Conservation (phyloP, 2,797 vertebrate genomes). For the Myiotriccus ornatus region DNA sequence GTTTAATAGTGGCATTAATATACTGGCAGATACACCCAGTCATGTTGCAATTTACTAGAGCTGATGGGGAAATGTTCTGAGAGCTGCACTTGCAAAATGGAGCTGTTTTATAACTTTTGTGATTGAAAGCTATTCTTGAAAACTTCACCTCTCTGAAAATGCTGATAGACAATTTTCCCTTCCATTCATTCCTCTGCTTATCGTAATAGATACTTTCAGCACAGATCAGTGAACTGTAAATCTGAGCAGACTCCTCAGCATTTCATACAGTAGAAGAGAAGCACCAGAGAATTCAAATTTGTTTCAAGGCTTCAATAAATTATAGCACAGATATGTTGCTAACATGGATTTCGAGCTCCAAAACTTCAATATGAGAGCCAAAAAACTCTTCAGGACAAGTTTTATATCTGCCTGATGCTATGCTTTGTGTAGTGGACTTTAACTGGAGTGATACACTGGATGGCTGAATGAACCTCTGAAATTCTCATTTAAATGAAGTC, state of each 20-base stretch:
- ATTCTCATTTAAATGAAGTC: background rate
- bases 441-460: background rate
- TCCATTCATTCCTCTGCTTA: slow-evolving; percentile 11
- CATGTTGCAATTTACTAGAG: background rate
- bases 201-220: background rate
- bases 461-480: background rate
- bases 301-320: background rate
- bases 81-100: background rate
- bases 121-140: background rate
- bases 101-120: background rate
- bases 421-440: background rate
- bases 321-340: background rate
- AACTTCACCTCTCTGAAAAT: background rate
- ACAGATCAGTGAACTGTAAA: background rate
- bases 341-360: background rate
- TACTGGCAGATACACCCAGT: background rate
- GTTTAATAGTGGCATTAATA: background rate
- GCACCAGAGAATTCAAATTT: background rate
- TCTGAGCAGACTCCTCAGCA: background rate
- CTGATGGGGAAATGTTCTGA: background rate
- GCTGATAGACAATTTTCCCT: slow-evolving; percentile 5
- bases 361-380: background rate
- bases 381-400: background rate
- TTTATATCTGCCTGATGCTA: background rate
- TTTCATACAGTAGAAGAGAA: background rate